A percentile compares a stretch with the other conserved stretches of the same genome.
Evolutionary conservation across 35 echinoderm and acorn worm genomes (phyloP).

Genomic region (Amphiura filiformis): DNA sequence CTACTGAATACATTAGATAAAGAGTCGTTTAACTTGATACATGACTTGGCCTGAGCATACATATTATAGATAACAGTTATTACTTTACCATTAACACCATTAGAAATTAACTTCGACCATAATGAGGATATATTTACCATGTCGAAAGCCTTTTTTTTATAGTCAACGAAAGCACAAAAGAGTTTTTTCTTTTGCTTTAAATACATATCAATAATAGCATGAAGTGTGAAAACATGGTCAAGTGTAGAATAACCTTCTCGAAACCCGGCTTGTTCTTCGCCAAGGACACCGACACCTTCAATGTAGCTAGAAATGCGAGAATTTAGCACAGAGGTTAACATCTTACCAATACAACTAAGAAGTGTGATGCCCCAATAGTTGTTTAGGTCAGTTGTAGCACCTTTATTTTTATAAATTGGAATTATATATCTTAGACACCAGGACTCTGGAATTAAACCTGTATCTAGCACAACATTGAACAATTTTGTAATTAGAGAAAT

Average conservation of each 20-base stretch:
- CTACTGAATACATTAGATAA: too few species aligned
- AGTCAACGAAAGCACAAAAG: neutral
- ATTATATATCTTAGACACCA: neutral
- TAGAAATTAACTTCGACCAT: neutral
- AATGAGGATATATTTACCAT: neutral
- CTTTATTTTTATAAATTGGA: slow-evolving; percentile 5
- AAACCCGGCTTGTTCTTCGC: neutral
- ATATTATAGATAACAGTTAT: neutral
- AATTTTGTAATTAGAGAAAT: neutral
- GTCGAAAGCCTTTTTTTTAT: neutral
- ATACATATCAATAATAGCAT: neutral
- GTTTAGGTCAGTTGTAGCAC: neutral
- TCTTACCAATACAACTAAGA: neutral
- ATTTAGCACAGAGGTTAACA: neutral
- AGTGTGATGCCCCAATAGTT: slow-evolving; percentile 7
- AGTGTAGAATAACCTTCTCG: neutral
- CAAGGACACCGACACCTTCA: neutral
- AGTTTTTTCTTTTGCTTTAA: too few species aligned
- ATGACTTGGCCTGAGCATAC: neutral
- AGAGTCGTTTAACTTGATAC: too few species aligned
- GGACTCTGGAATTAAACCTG: neutral
- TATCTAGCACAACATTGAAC: slow-evolving; percentile 2
- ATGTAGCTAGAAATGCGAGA: neutral
- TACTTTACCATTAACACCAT: neutral
- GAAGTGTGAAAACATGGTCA: neutral